phyloP scores from a whole-genome alignment of 53 echinoderm and acorn worm species.

The Holothuria leucospilota region DNA sequence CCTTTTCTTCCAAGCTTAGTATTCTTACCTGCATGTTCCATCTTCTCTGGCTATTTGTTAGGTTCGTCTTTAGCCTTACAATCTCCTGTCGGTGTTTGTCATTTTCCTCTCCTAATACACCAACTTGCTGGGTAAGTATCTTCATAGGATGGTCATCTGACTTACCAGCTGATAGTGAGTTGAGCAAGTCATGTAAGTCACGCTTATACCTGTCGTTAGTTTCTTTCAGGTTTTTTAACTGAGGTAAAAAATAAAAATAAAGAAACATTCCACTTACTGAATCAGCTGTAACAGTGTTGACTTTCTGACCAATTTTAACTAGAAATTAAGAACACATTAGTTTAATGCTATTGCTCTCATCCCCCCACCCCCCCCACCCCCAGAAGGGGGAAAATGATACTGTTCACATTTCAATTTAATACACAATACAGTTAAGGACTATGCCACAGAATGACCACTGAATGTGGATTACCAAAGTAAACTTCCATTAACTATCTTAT shows the following conservation, averaged over 20 bases:
- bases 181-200: conserved; percentile 68
- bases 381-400: no score
- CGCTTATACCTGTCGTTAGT: conserved; percentile 76
- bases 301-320: no score
- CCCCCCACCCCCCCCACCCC: no score
- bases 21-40: conserved; percentile 70
- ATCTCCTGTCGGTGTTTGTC: conserved; percentile 94
- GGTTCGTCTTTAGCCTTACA: conserved; percentile 83
- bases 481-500: no score
- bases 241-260: neutral
- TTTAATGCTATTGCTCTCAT: no score
- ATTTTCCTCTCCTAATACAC: conserved; percentile 83
- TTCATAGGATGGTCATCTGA: conserved; percentile 74
- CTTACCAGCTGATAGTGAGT: conserved; percentile 53
- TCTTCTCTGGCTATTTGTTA: conserved; percentile 73
- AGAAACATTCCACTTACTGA: no score
- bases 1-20: neutral
- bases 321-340: no score
- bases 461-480: no score
- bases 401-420: no score
- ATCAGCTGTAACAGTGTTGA: no score
- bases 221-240: conserved; percentile 75
- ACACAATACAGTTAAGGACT: no score
- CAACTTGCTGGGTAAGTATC: conserved; percentile 81
- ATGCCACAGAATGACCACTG: no score